Percentiles rank a stretch among this genome's conserved stretches.
These are phyloP conservation scores for Poecilia latipinna DNA, from an alignment of 2,113 vertebrate genomes.

Conservation along the genomic window DNA sequence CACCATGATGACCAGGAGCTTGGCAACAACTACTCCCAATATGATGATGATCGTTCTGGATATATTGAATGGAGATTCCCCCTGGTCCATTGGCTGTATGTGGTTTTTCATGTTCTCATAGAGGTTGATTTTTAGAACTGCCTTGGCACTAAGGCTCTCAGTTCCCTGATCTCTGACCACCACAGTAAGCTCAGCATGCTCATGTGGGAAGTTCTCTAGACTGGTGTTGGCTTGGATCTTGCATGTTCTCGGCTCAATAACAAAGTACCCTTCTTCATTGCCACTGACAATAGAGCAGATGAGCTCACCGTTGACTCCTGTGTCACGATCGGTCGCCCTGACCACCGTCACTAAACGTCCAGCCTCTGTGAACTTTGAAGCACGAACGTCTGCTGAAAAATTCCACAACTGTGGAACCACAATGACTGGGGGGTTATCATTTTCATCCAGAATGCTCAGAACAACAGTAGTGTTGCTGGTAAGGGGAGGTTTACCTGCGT, in stretches of 20 bases:
- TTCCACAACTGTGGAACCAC: conserved; percentile 88
- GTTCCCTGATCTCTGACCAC: conserved; percentile 91
- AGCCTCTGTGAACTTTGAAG: conserved; percentile 86
- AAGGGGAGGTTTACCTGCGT: conserved; percentile 87
- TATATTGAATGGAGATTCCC: conserved; percentile 80
- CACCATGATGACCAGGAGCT: conserved; percentile 93
- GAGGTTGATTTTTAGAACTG: conserved; percentile 85
- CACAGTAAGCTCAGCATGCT: conserved; percentile 85
- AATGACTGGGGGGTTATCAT: conserved; percentile 92
- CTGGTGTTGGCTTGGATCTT: conserved; percentile 92
- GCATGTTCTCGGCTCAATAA: conserved; percentile 89
- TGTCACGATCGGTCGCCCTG: conserved; percentile 89
- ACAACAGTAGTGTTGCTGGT: conserved; percentile 88
- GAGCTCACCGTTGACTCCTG: conserved; percentile 92
- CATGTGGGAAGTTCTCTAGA: conserved; percentile 82
- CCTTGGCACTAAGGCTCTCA: conserved; percentile 89
- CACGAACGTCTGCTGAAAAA: conserved; percentile 87
- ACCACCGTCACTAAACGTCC: conserved; percentile 87
- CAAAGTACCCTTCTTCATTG: conserved; percentile 88
- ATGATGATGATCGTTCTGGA: conserved; percentile 94
- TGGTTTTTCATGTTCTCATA: conserved; percentile 84
- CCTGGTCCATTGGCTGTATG: conserved; percentile 77
- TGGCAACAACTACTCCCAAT: conserved; percentile 86
- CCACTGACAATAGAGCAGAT: conserved; percentile 88
- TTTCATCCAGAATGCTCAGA: conserved; percentile 92